Evolutionary conservation across 2,888 invertebrate species (phyloP), one percentile per base, ranked within the genome.

Genomic region (Griposia aprilina): DNA sequence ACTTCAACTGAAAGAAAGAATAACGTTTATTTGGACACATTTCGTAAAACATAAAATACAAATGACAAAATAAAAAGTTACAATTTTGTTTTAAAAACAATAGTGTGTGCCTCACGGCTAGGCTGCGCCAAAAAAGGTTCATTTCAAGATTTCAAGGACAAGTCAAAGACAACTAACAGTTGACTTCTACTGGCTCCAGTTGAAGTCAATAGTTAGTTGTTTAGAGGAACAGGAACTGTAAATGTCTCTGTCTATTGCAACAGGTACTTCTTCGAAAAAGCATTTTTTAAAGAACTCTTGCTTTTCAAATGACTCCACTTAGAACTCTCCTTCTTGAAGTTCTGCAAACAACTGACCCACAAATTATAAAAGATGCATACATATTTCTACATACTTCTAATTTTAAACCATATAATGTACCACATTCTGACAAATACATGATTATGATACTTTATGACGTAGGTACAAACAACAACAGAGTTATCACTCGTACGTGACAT

Each of bases 401-500:
- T 41, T 41, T 41, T 41, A 41, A 36, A 36, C 30, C 3, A 36
- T 36, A 36, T 36, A 36, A 36, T 36, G 30, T 36, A 36, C 30
- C 30, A 36, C 30, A 36, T 36, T 36, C 30, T 36, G 30, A 36
- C 30, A 36, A 36, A 36, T 3, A 36, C 30, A 36, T 36, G 30
- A 36, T 36, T 36, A 41, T 41, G 7, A 45, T 66, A 36, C 50
- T 13, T 23, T 15, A 41, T 45, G 23, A 13, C 20, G 8, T 36
- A 36, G 30, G 30, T 36, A 65, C 30, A 80, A 30, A n/a, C 57
- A 57, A 20, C 26, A 67, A 52, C 20, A 78, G 11, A 36, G 23
- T 45, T 26, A 73, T 62, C 73, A 83, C 48, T 50, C 13, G 48
- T 6, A 0, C 2, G 48, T 80, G 75, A 82, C 83, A 67, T 72